Evolutionary conservation across 2,888 invertebrate genomes (phyloP), one percentile per base, ranked within the genome.

Genomic region (Tipula helvola): DNA sequence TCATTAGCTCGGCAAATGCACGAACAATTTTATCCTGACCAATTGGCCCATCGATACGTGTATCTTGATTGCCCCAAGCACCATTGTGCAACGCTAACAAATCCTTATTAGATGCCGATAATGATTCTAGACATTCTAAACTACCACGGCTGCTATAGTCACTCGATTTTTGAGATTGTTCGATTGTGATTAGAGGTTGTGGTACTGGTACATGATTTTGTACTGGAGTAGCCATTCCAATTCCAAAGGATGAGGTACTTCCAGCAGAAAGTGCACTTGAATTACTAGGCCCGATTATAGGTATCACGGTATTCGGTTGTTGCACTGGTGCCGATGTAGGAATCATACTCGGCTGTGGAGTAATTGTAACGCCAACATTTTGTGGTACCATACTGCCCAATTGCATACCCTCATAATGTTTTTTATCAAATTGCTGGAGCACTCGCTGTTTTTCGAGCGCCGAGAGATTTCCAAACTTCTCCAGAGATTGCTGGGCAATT

Each of bases 21-120:
- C 96, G 93, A 87, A 97, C 96, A 88, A 97, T 96, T 89, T 97
- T 96, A 91, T 97, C 97, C 91, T 96, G 96, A 0, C 96, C 96
- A 85, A 93, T 93, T 89, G 91, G 91, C 87, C 92, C 91, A 28
- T 89, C 89, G 36, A 91, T 90, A n/a, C 88, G 88, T 86, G 47
- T 87, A 10, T 89, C 90, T 85, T 88, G 71, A 47, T 91, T 90
- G 16, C 92, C 91, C 95, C 95, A 95, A 44, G 94, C 94, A 18
- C 95, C 95, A 90, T 95, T 95, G 89, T 95, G 95, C 87, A 95
- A 91, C 13, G 95, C 94, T 88, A 95, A 90, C 42, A 95, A 91
- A 90, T 95, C 95, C 89, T 94, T 94, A 89, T 94, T 94, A 1
- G 92, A 91, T 88, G 91, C 91, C 36, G 86, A 41, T 83, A 91